Evolutionary conservation across 2,888 invertebrate species (phyloP), one percentile per base, ranked within the genome.

Genomic region (Mesorhabditis spiculigera): DNA sequence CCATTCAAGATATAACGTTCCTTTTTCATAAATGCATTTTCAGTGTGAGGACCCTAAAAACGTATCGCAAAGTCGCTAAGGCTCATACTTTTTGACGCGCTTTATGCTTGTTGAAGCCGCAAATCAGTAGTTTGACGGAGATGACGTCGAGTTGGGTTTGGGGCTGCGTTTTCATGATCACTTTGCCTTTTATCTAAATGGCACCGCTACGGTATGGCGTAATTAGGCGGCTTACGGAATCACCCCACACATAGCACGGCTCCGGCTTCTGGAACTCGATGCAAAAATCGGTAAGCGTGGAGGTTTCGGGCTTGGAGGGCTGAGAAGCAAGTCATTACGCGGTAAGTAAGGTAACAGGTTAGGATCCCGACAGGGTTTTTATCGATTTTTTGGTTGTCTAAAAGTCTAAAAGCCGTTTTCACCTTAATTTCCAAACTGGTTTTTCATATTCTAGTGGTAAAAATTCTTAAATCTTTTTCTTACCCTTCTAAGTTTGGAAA

Each of bases 101-200:
- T 50, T 50, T 50, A n/a, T 13, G n/a, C n/a, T n/a, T 10, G n/a
- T 10, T 50, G n/a, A 13, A 50, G 8, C 58, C 58, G n/a, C 10
- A 10, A 13, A 50, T 50, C n/a, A 13, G 58, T n/a, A 50, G n/a
- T 50, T 50, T 50, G 58, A 50, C 58, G 8, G 58, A 50, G n/a
- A 50, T n/a, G n/a, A 50, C 58, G n/a, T 50, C 58, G 58, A 50
- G 58, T 50, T 50, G 58, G 10, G 58, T 50, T 50, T 10, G n/a
- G 1, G 58, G 58, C n/a, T 10, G 58, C 8, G 10, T 13, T 50
- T 50, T 50, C 58, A 50, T 50, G 8, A n/a, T 13, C 10, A 50
- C 10, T 50, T 50, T 50, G 8, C 58, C 58, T 1, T 50, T 10
- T 13, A 50, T 50, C 58, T 50, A 13, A 50, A 50, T 28, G 3